Evolutionary conservation across 2,888 invertebrate genomes (phyloP), one percentile per base, ranked within the genome.

Genomic region (Leistus spinibarbis): DNA sequence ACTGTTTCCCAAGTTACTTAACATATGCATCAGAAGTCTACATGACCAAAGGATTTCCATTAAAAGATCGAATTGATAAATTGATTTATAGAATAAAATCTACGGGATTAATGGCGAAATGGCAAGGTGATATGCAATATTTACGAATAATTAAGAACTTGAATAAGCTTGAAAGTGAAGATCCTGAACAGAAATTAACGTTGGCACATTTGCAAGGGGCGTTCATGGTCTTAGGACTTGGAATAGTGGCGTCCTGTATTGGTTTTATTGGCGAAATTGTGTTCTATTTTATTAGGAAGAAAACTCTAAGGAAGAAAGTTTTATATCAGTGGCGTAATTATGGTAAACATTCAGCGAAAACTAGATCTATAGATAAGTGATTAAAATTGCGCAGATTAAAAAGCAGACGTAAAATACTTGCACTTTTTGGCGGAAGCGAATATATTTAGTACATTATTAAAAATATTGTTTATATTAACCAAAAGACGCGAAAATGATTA

Each of bases 11-110:
- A 24, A 76, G 80, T 3, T 86, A 87, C 16, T 80, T 82, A 3
- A 81, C 79, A 10, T 83, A 81, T 78, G 82, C 83, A 0, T 77
- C 84, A 3, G 82, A 82, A 78, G 82, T 85, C 77, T 76, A 83
- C n/a, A 80, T 83, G 78, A 78, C 80, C 5, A 83, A 83, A 78
- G 84, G 84, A 2, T 84, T 84, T 79, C 83, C 82, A 19, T 79
- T 84, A n/a, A 80, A 78, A 24, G 75, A 79, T 1, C 68, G 77
- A 57, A 81, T 85, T 69, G 79, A 83, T 69, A 65, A 76, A 3
- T 73, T 82, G 54, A 78, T 85, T 13, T 76, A 79, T 40, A 73
- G 81, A 24, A 80, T 83, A 3, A 79, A 80, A 24, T 79, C 80
- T 3, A 81, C 80, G n/a, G 85, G 83, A 4, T 72, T 83, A 13